Percentiles rank a stretch among this genome's conserved stretches.
phyloP scores from a whole-genome alignment of 2,797 vertebrate genomes.

The Sebastes iracundus region DNA sequence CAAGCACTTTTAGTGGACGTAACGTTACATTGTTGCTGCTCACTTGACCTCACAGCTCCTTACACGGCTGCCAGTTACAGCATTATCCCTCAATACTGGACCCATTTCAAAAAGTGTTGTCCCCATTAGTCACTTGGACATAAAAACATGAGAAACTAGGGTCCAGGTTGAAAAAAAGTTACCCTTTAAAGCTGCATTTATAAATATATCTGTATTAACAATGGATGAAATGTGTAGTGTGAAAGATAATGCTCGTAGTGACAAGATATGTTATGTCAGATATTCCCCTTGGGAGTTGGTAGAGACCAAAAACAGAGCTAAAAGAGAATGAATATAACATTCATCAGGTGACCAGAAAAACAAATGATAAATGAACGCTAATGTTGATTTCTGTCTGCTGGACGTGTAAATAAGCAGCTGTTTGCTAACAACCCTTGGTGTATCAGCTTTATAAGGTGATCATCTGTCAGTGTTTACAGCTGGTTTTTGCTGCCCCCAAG shows the following conservation, averaged over 20 bases:
- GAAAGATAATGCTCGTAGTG: neutral
- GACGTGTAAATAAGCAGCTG: neutral
- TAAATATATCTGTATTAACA: neutral
- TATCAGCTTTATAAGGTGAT: neutral
- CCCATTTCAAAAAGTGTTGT: neutral
- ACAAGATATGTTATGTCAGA: neutral
- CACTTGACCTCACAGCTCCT: neutral
- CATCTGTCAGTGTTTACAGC: neutral
- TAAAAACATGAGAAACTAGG: neutral
- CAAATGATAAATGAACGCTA: neutral
- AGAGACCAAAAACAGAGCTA: neutral
- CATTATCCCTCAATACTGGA: neutral
- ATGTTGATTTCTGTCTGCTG: neutral
- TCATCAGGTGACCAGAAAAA: neutral
- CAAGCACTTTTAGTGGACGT: neutral
- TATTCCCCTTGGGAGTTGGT: neutral
- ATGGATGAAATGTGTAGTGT: neutral
- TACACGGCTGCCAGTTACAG: neutral
- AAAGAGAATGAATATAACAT: neutral
- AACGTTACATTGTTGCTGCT: neutral
- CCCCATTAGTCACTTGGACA: neutral
- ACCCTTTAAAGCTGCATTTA: neutral
- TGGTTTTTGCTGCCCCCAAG: neutral
- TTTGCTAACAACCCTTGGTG: neutral
- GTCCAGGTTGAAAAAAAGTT: neutral